Conservation (phyloP, 1,140 invertebrate species). For the Leucophenga varia region DNA sequence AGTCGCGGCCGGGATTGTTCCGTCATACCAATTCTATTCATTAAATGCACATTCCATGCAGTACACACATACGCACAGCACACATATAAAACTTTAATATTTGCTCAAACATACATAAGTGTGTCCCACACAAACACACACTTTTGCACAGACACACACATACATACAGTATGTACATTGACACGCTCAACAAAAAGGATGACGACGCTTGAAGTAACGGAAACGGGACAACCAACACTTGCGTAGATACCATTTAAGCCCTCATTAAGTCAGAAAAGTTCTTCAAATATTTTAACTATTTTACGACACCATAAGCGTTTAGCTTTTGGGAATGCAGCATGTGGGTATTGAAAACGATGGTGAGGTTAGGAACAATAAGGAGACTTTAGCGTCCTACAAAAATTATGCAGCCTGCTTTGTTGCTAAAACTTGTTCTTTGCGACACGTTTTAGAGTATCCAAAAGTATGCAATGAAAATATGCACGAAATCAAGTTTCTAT, state of each 20-base stretch:
- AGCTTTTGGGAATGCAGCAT: constrained; percentile 15
- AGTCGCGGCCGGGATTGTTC: no score
- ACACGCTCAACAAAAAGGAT: no score
- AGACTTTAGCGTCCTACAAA: constrained; percentile 14
- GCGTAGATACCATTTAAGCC: constrained; percentile 27
- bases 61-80: not conserved
- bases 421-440: constrained; percentile 26
- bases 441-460: no score
- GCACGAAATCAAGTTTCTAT: no score
- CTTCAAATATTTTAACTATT: constrained; percentile 34
- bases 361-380: not conserved
- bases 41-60: not conserved
- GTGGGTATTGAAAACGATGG: not conserved
- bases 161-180: constrained; percentile 3
- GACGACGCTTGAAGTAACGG: no score
- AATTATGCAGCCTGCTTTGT: constrained; percentile 26
- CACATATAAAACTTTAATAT: not conserved
- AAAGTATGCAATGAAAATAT: no score
- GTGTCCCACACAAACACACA: constrained; percentile 1
- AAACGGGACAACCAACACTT: constrained; percentile 8
- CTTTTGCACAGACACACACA: constrained; percentile 1
- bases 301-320: constrained; percentile 32
- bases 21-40: not conserved
- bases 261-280: constrained; percentile 36
- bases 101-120: not conserved